Percentiles rank a stretch among this genome's conserved stretches.
Evolutionary conservation across 2,888 invertebrate genomes (phyloP).

Genomic region (Criorhina ranunculi): DNA sequence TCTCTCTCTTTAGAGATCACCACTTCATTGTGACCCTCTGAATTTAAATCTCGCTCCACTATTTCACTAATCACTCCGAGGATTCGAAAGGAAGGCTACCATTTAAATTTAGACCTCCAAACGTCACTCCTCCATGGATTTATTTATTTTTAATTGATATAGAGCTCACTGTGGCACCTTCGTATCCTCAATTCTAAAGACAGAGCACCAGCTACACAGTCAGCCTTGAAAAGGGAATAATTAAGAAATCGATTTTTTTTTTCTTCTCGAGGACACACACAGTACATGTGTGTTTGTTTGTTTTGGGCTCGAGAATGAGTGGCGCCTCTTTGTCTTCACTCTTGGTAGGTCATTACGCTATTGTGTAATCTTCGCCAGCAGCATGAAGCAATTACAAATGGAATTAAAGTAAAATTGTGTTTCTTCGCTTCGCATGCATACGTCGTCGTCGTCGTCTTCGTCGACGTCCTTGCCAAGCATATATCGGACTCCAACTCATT

Average conservation of each 20-base stretch:
- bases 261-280: background rate
- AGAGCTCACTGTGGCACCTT: background rate
- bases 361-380: slow-evolving; percentile 76
- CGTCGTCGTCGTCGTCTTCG: background rate
- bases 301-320: slow-evolving; percentile 56
- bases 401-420: slow-evolving; percentile 76
- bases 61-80: background rate
- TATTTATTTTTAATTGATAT: slow-evolving; percentile 9
- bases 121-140: background rate
- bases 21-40: no score
- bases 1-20: no score
- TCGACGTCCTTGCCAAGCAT: slow-evolving; percentile 32
- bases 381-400: slow-evolving; percentile 75
- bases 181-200: background rate
- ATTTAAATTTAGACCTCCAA: background rate
- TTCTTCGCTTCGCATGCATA: slow-evolving; percentile 29
- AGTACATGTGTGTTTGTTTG: slow-evolving; percentile 24
- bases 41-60: background rate
- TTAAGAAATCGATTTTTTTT: slow-evolving; percentile 64
- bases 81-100: background rate
- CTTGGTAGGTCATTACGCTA: slow-evolving; percentile 74
- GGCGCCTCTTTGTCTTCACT: slow-evolving; percentile 75
- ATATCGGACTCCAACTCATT: slow-evolving; percentile 4
- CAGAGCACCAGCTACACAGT: background rate
- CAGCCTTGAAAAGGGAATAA: slow-evolving; percentile 49